Evolutionary conservation across 2,797 vertebrate species (phyloP), one percentile per base, ranked within the genome.

Genomic region (Xyrichtys novacula): DNA sequence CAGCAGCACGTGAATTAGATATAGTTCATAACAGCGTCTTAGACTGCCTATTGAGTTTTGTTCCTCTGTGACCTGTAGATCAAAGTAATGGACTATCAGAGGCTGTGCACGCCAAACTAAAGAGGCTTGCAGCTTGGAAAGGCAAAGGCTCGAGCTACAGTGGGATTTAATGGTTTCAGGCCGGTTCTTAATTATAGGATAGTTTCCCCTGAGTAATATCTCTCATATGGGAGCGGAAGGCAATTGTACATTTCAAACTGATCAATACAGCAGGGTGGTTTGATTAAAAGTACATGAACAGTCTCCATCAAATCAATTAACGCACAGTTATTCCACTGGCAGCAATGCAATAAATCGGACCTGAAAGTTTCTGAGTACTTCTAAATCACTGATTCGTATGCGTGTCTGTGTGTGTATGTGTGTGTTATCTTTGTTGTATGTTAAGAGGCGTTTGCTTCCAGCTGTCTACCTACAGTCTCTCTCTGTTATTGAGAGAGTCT

Each of bases 1-100:
- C 26, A 23, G 69, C 67, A 68, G 49, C 52, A 74, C 71, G 71
- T 65, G 72, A 88, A 89, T 83, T 81, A 73, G 77, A 85, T 90
- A 80, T 79, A 74, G 74, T 82, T 87, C 83, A 90, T 84, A 85
- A 85, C 74, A 65, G 76, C 67, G 44, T 59, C 67, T 85, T 76
- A 79, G 82, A 76, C 48, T 8, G 53, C 3, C 52, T 85, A 87
- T 88, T 85, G 88, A 89, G 85, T 87, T 89, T 73, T 89, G 89
- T 75, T 91, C 88, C 88, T 83, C 65, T 60, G 89, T 82, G 84
- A 89, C 89, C 85, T 81, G 88, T 91, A 91, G 83, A 90, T 91
- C 88, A 93, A 87, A 87, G 84, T 89, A 91, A 92, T 91, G 86
- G 87, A 91, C 88, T 86, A 81, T 78, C 55, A 76, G 78, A 83